Evolutionary conservation across 2,888 invertebrate genomes (phyloP), one percentile per base, ranked within the genome.

Genomic region (Erannis defoliaria): DNA sequence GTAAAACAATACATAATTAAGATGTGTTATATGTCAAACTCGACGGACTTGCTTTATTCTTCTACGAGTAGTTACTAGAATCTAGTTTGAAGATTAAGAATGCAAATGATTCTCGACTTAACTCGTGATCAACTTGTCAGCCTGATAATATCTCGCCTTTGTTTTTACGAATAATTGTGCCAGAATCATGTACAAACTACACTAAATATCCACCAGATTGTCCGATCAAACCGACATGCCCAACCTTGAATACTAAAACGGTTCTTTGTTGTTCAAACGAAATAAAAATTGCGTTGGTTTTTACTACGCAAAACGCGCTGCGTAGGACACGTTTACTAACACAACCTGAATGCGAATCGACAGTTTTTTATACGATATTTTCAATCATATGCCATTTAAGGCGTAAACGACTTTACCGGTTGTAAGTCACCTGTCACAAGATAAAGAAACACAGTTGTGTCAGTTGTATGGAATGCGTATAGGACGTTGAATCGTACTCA

Each of bases 401-500:
- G 88, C 55, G 74, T 81, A 84, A 81, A 79, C 80, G 66, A 68
- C 74, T 77, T 60, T 80, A 84, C 86, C 78, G 83, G 87, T 85
- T 84, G 71, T 81, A 79, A 80, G 83, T 84, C 90, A 89, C 85
- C 88, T 89, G 89, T 84, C 86, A 79, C 76, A 73, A 75, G 71
- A 71, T 81, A 78, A 76, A 79, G 71, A 79, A 9, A 31, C 31
- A 31, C 9, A 76, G 81, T 77, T 80, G 69, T 76, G 77, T 77
- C 74, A 77, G 81, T 77, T 78, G 68, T 75, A 75, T 72, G 78
- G 81, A 77, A 80, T 80, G 75, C 73, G 65, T 71, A 66, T 70
- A 46, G 60, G 53, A 45, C 49, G 26, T 65, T 55, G 50, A 45
- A 59, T 56, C 46, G 51, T 37, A 38, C 9, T 33, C 62, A 63